Conservation (phyloP, 2,797 vertebrate genomes). For the Dromococcyx pavoninus region DNA sequence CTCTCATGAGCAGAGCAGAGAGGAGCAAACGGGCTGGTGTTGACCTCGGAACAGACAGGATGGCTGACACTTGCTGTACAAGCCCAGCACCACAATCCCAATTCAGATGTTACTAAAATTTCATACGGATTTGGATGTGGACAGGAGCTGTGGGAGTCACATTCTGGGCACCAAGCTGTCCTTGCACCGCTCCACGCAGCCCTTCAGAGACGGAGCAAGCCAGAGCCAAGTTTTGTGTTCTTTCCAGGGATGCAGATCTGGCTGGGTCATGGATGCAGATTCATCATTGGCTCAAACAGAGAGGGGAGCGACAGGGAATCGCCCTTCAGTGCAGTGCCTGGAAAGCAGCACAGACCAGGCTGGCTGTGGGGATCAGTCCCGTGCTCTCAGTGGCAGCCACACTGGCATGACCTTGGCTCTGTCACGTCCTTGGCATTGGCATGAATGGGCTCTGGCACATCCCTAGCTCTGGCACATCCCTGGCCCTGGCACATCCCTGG, state of each 20-base stretch:
- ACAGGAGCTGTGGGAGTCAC: fast-evolving
- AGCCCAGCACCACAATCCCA: background rate
- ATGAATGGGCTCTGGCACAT: background rate
- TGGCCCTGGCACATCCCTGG: too few species aligned
- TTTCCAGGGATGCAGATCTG: fast-evolving
- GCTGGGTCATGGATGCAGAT: background rate
- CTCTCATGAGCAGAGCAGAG: background rate
- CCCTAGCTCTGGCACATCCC: too few species aligned
- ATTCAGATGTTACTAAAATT: background rate
- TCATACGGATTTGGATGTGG: background rate
- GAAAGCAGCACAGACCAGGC: background rate
- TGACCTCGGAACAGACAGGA: background rate
- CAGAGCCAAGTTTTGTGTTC: fast-evolving
- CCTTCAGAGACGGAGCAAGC: fast-evolving
- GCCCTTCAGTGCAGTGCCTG: background rate
- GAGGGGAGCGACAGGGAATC: background rate
- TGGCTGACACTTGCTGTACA: fast-evolving
- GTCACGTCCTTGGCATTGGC: background rate
- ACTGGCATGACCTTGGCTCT: background rate
- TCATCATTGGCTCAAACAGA: fast-evolving
- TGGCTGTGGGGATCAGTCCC: fast-evolving
- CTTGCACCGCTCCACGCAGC: background rate
- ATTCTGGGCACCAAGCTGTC: background rate
- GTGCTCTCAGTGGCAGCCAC: fast-evolving
- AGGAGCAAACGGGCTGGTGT: background rate